A percentile compares a stretch with the other conserved stretches of the same genome.
Evolutionary conservation across 2,888 invertebrate species (phyloP).

Genomic region (Drosophila sordidula): DNA sequence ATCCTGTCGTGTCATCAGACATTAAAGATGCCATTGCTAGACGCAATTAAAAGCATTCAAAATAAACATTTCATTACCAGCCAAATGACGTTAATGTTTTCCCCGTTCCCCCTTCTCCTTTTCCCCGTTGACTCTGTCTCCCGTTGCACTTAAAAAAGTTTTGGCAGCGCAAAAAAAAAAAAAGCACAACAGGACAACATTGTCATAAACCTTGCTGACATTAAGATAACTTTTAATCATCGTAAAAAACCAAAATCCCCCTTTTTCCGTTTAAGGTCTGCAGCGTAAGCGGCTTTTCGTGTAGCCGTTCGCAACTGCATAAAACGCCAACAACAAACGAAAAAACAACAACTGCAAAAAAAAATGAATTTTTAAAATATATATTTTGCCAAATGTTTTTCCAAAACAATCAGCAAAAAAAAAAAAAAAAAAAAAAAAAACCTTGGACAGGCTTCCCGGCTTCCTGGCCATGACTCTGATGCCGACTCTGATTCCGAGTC

Average conservation of each 20-base stretch:
- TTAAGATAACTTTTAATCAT: constrained; percentile 80
- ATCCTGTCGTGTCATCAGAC: constrained; percentile 60
- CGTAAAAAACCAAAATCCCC: constrained; percentile 63
- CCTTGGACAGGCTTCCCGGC: constrained; percentile 48
- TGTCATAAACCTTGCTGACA: constrained; percentile 73
- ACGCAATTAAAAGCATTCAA: constrained; percentile 74
- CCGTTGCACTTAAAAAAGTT: constrained; percentile 33
- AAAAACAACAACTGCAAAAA: background rate
- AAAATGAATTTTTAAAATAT: constrained; percentile 21
- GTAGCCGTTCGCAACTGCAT: constrained; percentile 57
- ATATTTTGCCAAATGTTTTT: constrained; percentile 42
- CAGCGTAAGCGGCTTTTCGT: constrained; percentile 73
- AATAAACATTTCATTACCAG: constrained; percentile 71
- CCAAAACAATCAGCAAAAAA: constrained; percentile 35
- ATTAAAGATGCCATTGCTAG: constrained; percentile 72
- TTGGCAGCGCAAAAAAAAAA: constrained; percentile 28
- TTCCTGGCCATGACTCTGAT: constrained; percentile 23
- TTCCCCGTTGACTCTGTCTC: background rate
- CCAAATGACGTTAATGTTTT: constrained; percentile 45
- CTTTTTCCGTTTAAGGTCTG: constrained; percentile 38
- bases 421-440: constrained; percentile 10
- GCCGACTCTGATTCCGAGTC: constrained; percentile 34
- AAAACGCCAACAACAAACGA: background rate
- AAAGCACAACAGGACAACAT: constrained; percentile 57
- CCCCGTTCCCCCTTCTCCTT: background rate